Evolutionary conservation across 2,113 vertebrate species (phyloP), one percentile per base, ranked within the genome.

Genomic region (Periophthalmus modestus): DNA sequence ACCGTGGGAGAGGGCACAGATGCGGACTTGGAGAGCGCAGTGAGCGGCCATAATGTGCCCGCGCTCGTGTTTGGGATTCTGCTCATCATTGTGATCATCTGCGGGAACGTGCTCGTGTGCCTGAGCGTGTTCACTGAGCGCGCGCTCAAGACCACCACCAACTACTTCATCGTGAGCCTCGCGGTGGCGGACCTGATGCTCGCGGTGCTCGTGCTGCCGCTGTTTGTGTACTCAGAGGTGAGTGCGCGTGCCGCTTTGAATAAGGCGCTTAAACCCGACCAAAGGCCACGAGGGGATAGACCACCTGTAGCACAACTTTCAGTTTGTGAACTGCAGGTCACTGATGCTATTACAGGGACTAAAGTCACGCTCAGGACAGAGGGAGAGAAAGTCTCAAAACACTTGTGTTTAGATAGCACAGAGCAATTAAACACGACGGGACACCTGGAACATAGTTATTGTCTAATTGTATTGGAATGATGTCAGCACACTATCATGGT

Each of bases 131-230:
- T 95, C 85, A 94, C 93, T 2, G 97, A 97, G 93, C 96, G 95
- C 78, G 93, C 96, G 43, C 91, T 99, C 80, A 96, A 96, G 91
- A 98, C 97, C 76, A 97, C 97, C 76, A 98, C 97, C 86, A 99
- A 98, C 94, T 97, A 95, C 92, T 98, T 98, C 93, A 95, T 98
- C 78, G 93, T 97, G 84, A 99, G 97, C 76, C 92, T 98, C 69
- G 97, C 97, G 69, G 95, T 95, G 33, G 95, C 97, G 1, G 97
- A 98, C 75, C 92, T 98, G 9, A 95, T 98, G 13, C 92, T 98
- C 4, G 96, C 96, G 0, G 83, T 99, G 16, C 93, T 98, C 16
- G 97, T 98, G 18, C 90, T 99, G 78, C 97, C 97, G 0, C 95
- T 98, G 54, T 99, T 95, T 75, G 95, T 97, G 48, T 99, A 95